Evolutionary conservation across 2,888 invertebrate species (phyloP).

Genomic region (Flexamia atlantica): DNA sequence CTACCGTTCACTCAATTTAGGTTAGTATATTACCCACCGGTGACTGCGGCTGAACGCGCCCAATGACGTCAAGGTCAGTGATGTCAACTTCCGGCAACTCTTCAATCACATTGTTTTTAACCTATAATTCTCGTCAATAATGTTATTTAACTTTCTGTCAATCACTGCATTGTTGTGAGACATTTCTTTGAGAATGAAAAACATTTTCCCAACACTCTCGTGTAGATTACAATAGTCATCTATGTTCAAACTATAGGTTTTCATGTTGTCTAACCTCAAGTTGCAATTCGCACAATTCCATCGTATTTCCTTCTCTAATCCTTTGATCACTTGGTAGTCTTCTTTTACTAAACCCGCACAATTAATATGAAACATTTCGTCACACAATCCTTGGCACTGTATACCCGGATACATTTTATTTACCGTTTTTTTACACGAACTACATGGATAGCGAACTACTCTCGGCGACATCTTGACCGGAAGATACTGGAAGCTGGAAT

Average conservation of each 20-base stretch:
- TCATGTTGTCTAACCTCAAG: slow-evolving; percentile 1
- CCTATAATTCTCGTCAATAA: background rate
- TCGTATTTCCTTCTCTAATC: background rate
- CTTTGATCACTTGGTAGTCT: background rate
- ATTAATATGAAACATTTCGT: background rate
- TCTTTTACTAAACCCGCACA: slow-evolving; percentile 15
- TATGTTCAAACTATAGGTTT: background rate
- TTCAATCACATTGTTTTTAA: background rate
- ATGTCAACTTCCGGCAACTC: background rate
- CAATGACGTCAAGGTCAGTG: background rate
- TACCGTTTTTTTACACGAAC: background rate
- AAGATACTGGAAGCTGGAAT: too few relatives aligned
- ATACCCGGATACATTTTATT: slow-evolving; percentile 30
- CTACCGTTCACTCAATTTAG: background rate
- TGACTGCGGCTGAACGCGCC: background rate
- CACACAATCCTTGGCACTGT: slow-evolving; percentile 19
- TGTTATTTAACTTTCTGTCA: background rate
- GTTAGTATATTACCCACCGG: background rate
- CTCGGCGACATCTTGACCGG: slow-evolving; percentile 19
- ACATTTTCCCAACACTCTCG: background rate
- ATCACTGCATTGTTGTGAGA: background rate
- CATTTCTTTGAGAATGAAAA: background rate
- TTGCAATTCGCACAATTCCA: slow-evolving; percentile 7
- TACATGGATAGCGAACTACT: slow-evolving; percentile 16
- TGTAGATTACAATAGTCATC: background rate